Conservation (phyloP, 2,888 invertebrate genomes). For the Empis livida region DNA sequence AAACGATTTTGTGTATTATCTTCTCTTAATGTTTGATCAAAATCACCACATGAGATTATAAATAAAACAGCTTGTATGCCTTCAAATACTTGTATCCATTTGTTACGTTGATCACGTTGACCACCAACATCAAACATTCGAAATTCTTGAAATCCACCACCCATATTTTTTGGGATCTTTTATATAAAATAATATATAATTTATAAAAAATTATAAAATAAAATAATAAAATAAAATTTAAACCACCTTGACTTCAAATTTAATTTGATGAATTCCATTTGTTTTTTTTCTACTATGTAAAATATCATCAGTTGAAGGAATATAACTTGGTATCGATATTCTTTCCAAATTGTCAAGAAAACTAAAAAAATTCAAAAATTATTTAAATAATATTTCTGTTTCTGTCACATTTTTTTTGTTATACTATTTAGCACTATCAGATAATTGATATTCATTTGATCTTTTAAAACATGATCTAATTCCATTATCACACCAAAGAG, state of each 20-base stretch:
- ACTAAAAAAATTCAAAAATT: slow-evolving; percentile 37
- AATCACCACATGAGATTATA: slow-evolving; percentile 66
- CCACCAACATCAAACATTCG: slow-evolving; percentile 81
- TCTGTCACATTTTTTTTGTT: too few relatives aligned
- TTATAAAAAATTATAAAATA: neutral
- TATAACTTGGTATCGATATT: slow-evolving; percentile 49
- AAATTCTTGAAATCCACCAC: slow-evolving; percentile 56
- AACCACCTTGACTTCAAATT: slow-evolving; percentile 50
- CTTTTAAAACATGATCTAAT: slow-evolving; percentile 54
- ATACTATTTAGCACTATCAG: slow-evolving; percentile 76
- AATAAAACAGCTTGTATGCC: slow-evolving; percentile 72
- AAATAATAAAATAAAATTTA: neutral
- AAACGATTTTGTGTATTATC: slow-evolving; percentile 57
- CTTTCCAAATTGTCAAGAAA: slow-evolving; percentile 59
- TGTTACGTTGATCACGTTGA: slow-evolving; percentile 65
- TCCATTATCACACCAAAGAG: slow-evolving; percentile 57
- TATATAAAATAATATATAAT: neutral
- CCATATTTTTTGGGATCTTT: slow-evolving; percentile 51
- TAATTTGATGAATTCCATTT: slow-evolving; percentile 59
- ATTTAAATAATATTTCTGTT: too few relatives aligned
- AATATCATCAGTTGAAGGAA: slow-evolving; percentile 65
- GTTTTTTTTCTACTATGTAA: slow-evolving; percentile 62
- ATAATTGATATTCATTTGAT: slow-evolving; percentile 64
- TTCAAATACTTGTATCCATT: slow-evolving; percentile 79
- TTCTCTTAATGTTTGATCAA: slow-evolving; percentile 62